A percentile compares a stretch with the other conserved stretches of the same genome.
Evolutionary conservation across 2,888 invertebrate species (phyloP).

Genomic region (Neuroscelio doddi): DNA sequence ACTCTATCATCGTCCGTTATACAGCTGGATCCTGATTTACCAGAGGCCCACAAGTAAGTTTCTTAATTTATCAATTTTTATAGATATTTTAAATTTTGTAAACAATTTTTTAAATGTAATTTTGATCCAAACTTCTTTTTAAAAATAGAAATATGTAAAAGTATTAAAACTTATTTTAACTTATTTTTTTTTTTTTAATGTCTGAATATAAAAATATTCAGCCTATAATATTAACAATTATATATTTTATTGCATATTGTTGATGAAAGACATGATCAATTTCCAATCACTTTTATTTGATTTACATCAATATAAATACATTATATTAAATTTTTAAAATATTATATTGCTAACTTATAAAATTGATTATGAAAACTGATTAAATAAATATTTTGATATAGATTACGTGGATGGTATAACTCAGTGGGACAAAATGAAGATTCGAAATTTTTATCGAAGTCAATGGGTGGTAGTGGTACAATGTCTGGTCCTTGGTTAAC

Average conservation of each 20-base stretch:
- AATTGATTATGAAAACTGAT: no score
- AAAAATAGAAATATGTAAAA: no score
- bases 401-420: slow-evolving; percentile 93
- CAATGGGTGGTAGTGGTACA: slow-evolving; percentile 71
- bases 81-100: neutral
- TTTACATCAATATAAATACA: no score
- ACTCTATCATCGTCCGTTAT: slow-evolving; percentile 77
- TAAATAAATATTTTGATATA: slow-evolving; percentile 29
- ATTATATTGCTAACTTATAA: no score
- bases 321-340: no score
- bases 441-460: slow-evolving; percentile 75
- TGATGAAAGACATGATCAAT: no score
- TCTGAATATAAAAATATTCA: no score
- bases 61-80: slow-evolving; percentile 6
- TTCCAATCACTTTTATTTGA: no score
- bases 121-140: no score
- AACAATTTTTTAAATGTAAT: neutral
- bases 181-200: neutral
- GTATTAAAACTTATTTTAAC: no score
- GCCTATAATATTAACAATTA: no score
- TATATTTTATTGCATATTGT: no score
- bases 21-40: slow-evolving; percentile 90
- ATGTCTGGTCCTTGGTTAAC: slow-evolving; percentile 80
- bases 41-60: slow-evolving; percentile 81
- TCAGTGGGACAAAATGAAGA: slow-evolving; percentile 80